Base-by-base conservation (phyloP, 1,140 invertebrate species). In the Drosophila tristis region DNA sequence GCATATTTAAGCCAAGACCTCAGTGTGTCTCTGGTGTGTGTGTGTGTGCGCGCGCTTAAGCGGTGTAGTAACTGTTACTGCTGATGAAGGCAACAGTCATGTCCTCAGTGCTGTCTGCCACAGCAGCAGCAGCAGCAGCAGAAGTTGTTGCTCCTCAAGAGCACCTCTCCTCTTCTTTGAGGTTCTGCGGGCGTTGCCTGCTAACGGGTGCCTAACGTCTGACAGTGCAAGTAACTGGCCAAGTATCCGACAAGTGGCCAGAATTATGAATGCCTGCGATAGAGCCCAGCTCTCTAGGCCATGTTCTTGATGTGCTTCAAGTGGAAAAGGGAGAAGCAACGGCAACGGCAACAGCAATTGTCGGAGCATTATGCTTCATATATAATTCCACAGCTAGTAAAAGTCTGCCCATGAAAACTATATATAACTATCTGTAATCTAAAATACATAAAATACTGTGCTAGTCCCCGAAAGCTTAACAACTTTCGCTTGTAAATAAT, bases 1-100 rank as follows among this genome's bases (percentile, higher is more conserved):
- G 81, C 74, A 85, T 87, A 81, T 73, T 78, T 82, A 71, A 86
- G 70, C 53, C 58, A 67, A 50, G 35, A 39, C 4, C 43, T 66
- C 35, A 50, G 47, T 44, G 44, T 31, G 47, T 66, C 15, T 57
- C 48, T 42, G 13, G 39, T 16, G n/a, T 62, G 54, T 62, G 42
- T 59, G 26, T 55, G 16, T 50, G 20, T 49, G 31, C 54, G 20
- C 70, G 64, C 54, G 60, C 31, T 78, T 42, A 66, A 72, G 76
- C 64, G 55, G 58, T 76, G 44, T 47, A 85, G 76, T 61, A 67
- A 72, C 50, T 45, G 80, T 68, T 61, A 72, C 72, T 86, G 80
- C 61, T 74, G 77, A 86, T 77, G 81, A 80, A 70, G 61, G 60
- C 77, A 57, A 57, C 55, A 42, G 43, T 54, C 48, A n/a, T 20